phyloP scores from a whole-genome alignment of 2,797 vertebrate species.

The Amazona finschi region DNA sequence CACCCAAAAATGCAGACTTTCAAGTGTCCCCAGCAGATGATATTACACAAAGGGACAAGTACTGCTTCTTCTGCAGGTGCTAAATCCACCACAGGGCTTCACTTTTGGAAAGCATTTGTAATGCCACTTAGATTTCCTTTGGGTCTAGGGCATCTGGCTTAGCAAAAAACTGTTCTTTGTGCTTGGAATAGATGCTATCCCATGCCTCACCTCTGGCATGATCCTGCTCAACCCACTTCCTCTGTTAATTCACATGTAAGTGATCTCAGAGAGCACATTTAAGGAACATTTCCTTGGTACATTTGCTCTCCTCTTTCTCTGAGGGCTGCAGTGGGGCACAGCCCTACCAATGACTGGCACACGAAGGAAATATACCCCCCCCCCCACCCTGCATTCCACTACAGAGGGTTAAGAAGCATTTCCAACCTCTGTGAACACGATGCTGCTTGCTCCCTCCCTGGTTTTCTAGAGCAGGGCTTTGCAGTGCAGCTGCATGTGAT shows the following conservation, averaged over 20 bases:
- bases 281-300: background rate
- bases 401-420: background rate
- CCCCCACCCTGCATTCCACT: background rate
- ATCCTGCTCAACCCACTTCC: background rate
- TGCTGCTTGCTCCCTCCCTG: background rate
- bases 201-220: background rate
- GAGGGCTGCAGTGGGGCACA: background rate
- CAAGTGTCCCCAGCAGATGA: background rate
- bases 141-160: background rate
- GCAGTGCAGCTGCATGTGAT: background rate
- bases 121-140: background rate
- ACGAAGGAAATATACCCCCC: fast-evolving
- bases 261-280: background rate
- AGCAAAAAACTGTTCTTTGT: background rate
- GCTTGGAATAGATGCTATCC: background rate
- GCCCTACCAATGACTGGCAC: background rate
- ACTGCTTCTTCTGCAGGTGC: background rate
- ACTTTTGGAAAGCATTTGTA: background rate
- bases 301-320: background rate
- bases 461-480: background rate
- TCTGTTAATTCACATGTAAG: background rate
- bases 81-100: background rate
- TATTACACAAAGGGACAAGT: background rate
- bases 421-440: background rate
- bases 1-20: background rate